A percentile compares a stretch with the other conserved stretches of the same genome.
These are phyloP conservation scores for Dyspetes luteomarginatus DNA, from an alignment of 2,888 invertebrate genomes.

Conservation along the genomic window DNA sequence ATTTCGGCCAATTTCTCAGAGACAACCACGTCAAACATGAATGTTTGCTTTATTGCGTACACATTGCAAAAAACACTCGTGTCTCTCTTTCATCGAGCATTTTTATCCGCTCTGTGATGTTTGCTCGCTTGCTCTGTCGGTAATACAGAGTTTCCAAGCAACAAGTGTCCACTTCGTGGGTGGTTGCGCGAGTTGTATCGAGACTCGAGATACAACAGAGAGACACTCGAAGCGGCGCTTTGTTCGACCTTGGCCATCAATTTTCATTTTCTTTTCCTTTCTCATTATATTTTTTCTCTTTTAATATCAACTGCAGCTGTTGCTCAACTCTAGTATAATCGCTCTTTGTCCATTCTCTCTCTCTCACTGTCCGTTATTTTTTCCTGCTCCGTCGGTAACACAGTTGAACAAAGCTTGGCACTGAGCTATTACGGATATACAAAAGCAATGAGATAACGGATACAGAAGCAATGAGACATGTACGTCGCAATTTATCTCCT, in stretches of 20 bases:
- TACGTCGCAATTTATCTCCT: constrained; percentile 51
- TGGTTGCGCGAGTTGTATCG: background rate
- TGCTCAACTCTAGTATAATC: no score
- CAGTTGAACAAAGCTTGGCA: constrained; percentile 44
- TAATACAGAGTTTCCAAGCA: background rate
- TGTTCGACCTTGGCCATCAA: constrained; percentile 27
- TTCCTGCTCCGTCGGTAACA: background rate
- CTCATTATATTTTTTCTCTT: background rate
- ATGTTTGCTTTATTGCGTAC: no score
- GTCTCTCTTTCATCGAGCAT: background rate
- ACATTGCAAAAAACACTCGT: no score
- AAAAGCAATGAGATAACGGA: constrained; percentile 23
- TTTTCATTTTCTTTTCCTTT: constrained; percentile 22
- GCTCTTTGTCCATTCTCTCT: constrained; percentile 23
- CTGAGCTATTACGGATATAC: no score
- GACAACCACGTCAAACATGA: no score
- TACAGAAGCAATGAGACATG: constrained; percentile 36
- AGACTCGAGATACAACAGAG: background rate
- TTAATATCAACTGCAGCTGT: no score
- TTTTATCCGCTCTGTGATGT: no score
- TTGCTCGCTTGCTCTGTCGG: background rate
- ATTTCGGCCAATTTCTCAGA: no score
- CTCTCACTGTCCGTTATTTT: constrained; percentile 40
- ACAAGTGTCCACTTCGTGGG: background rate
- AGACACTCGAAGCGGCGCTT: background rate